phyloP scores from a whole-genome alignment of 2,797 vertebrate genomes.

The Morelia viridis region DNA sequence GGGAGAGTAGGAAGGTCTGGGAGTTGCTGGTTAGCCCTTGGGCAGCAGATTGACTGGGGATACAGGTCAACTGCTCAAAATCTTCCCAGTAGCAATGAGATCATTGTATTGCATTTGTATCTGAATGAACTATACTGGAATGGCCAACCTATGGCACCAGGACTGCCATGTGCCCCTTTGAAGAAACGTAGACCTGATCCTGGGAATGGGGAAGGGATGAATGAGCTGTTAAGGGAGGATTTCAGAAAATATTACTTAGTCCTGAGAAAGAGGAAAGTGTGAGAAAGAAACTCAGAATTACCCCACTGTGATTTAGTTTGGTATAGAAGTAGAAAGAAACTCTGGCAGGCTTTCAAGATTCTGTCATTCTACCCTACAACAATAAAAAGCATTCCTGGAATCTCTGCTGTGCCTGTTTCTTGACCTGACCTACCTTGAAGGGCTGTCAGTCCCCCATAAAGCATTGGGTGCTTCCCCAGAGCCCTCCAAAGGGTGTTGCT shows the following conservation, averaged over 20 bases:
- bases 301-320: not conserved
- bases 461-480: not conserved
- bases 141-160: not conserved
- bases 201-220: not conserved
- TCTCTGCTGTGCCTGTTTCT: not conserved
- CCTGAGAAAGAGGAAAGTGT: not conserved
- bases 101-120: not conserved
- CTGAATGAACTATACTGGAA: not conserved
- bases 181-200: not conserved
- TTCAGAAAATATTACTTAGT: not conserved
- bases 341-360: not conserved
- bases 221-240: not conserved
- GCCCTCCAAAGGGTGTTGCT: not conserved
- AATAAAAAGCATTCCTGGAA: not conserved
- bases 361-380: not conserved
- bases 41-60: not conserved
- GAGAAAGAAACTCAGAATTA: not conserved
- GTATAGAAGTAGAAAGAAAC: not conserved
- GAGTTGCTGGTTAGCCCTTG: not conserved
- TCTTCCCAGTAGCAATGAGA: not conserved
- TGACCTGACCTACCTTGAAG: not conserved
- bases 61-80: not conserved
- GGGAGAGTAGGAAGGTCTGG: not conserved
- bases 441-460: not conserved
- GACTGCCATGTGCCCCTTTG: not conserved